Evolutionary conservation across 2,797 vertebrate species (phyloP).

Genomic region (Hemibagrus guttatus): DNA sequence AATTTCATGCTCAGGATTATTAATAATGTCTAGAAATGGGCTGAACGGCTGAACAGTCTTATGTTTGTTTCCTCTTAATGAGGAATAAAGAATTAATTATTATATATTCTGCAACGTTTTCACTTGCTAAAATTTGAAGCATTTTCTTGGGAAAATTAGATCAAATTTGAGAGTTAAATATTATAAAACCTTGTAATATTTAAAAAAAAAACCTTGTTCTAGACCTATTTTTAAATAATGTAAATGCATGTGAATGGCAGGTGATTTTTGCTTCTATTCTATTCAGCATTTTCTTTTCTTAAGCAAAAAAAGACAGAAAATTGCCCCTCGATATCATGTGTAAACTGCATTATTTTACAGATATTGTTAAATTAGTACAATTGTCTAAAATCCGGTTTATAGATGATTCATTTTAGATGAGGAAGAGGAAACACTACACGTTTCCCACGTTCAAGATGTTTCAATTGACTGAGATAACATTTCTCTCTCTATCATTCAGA

Average conservation of each 20-base stretch:
- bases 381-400: background rate
- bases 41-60: background rate
- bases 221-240: background rate
- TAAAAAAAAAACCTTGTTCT: no score
- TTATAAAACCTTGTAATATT: no score
- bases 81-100: background rate
- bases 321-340: background rate
- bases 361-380: background rate
- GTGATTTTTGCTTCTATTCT: background rate
- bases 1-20: background rate
- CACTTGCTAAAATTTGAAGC: background rate
- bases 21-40: background rate
- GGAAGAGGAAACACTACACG: no score
- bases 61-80: background rate
- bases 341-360: background rate
- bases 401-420: background rate
- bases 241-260: background rate
- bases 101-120: background rate
- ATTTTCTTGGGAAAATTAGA: background rate
- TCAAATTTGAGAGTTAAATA: background rate
- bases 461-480: background rate
- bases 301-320: background rate
- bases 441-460: background rate
- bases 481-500: conserved; percentile 5
- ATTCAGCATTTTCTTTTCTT: background rate